Conservation (phyloP, 1,140 invertebrate species). For the Procambarus virginalis region DNA sequence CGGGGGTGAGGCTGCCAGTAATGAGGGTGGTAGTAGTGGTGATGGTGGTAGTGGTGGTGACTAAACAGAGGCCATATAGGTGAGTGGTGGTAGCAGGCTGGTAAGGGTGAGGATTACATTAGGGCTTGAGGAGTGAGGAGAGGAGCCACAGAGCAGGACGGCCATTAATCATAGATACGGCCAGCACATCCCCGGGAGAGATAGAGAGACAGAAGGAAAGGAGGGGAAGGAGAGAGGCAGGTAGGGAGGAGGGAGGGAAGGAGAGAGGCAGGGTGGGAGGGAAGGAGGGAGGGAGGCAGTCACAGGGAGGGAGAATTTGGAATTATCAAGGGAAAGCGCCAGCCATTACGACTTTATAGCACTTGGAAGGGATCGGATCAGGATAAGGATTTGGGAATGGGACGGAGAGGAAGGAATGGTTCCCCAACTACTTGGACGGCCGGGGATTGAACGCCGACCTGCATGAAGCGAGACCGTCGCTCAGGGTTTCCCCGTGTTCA, state of each 20-base stretch:
- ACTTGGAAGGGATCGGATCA: too few species aligned
- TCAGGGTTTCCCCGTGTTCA: too few species aligned
- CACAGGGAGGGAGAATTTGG: neutral
- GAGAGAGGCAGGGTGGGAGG: neutral
- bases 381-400: too few species aligned
- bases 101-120: neutral
- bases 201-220: neutral
- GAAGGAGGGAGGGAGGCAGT: neutral
- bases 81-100: neutral
- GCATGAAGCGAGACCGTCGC: too few species aligned
- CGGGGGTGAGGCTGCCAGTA: neutral
- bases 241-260: neutral
- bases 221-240: neutral
- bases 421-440: too few species aligned
- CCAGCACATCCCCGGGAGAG: too few species aligned
- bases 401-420: too few species aligned
- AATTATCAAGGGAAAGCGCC: too few species aligned
- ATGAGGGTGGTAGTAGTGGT: neutral
- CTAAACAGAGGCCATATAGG: too few species aligned
- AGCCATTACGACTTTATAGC: too few species aligned
- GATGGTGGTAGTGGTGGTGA: neutral
- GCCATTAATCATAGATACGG: too few species aligned
- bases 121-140: neutral
- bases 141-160: neutral
- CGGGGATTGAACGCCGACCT: too few species aligned